Conservation (phyloP, 64 coral and sea anemone genomes). For the Cladopsammia gracilis region DNA sequence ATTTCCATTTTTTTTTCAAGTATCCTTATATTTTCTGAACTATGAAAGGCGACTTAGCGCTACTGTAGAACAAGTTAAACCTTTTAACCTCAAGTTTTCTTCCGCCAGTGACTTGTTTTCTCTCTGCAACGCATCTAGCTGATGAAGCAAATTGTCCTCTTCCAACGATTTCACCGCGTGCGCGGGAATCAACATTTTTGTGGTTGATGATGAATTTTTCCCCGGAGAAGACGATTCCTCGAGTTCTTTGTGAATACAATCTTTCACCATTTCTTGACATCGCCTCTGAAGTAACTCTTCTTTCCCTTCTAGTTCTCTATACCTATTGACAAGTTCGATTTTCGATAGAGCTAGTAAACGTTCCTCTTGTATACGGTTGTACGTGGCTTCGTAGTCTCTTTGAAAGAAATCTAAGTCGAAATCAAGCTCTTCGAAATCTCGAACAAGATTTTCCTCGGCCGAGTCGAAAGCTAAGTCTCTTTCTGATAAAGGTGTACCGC, state of each 20-base stretch:
- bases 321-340: constrained; percentile 78
- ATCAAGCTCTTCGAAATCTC: constrained; percentile 75
- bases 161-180: background rate
- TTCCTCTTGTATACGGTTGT: constrained; percentile 83
- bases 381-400: constrained; percentile 90
- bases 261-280: constrained; percentile 5
- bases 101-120: constrained; percentile 68
- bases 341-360: constrained; percentile 72
- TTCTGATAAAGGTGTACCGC: constrained; percentile 65
- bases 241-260: background rate
- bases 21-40: background rate
- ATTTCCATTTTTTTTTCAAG: background rate
- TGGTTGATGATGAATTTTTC: background rate
- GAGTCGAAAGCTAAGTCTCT: constrained; percentile 48
- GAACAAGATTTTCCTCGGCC: constrained; percentile 61
- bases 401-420: constrained; percentile 88
- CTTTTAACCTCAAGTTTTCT: constrained; percentile 84
- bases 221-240: background rate
- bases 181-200: background rate
- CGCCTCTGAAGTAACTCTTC: constrained; percentile 76
- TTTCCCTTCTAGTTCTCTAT: constrained; percentile 76
- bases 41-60: constrained; percentile 25
- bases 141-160: constrained; percentile 38
- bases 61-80: constrained; percentile 12
- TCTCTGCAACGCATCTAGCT: constrained; percentile 74